Percentiles rank a stretch among this genome's conserved stretches.
Conservation (phyloP, 2,797 vertebrate genomes). For the Lates japonicus region DNA sequence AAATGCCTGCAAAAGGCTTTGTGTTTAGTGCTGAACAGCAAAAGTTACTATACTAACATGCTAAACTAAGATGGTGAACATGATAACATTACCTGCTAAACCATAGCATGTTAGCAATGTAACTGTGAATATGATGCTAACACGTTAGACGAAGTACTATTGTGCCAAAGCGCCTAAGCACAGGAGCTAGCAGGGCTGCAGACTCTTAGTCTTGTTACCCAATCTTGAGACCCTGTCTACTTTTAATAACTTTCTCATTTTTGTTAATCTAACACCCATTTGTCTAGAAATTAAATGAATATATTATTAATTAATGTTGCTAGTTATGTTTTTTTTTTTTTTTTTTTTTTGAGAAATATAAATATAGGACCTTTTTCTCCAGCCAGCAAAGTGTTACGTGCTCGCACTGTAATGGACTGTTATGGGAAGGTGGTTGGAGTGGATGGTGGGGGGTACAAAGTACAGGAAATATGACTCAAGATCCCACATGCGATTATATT, state of each 20-base stretch:
- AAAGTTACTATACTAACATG: background rate
- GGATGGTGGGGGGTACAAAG: background rate
- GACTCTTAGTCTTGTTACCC: no score
- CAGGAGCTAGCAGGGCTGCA: no score
- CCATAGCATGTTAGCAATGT: background rate
- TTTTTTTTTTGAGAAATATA: no score
- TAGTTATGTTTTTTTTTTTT: background rate
- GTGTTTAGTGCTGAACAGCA: background rate
- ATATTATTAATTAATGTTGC: no score
- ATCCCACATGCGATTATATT: background rate
- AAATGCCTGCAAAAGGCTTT: no score
- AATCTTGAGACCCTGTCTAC: background rate
- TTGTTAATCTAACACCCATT: no score
- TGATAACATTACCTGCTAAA: background rate
- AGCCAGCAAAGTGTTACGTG: no score
- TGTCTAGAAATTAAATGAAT: no score
- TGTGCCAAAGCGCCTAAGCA: no score
- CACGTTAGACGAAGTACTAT: no score
- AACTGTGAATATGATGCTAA: no score
- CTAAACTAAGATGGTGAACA: background rate
- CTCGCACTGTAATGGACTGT: background rate
- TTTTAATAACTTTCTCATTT: background rate
- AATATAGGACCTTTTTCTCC: no score
- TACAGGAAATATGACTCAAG: background rate
- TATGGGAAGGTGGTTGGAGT: background rate